Base-by-base conservation (phyloP, 2,113 vertebrate species). In the Bettongia penicillata region DNA sequence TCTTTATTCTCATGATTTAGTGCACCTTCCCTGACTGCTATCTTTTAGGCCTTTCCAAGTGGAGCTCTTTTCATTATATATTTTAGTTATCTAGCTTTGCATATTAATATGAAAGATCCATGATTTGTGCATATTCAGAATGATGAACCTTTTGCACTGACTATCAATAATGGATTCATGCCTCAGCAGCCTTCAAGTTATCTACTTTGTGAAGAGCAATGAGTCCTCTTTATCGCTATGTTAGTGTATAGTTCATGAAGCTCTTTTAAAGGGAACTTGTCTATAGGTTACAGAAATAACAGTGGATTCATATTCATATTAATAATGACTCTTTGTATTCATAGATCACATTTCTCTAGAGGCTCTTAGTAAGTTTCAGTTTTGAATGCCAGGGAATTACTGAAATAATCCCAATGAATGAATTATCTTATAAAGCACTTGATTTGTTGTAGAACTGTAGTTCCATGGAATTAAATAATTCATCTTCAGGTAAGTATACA, bases 281-380 rank as follows among this genome's bases (percentile, higher is more conserved):
- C 2, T 49, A 8, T 55, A 92, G 9, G 22, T 89, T n/a, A 84
- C 31, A 47, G 23, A 92, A 37, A 1, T 31, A 22, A 53, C 93
- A n/a, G 24, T 48, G 61, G 94, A 50, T 92, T 94, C 51, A 77
- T 92, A 50, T 55, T 24, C 14, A 48, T 89, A 3, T 47, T n/a
- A 57, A 48, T 90, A 93, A 90, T 48, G 93, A 49, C 43, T 51
- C 28, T 90, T 95, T 25, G 43, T 37, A 48, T 93, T 92, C 49
- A 43, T 90, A 8, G 84, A 50, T 91, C 49, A 49, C 55, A 53
- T 95, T 97, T 57, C 61, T 50, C 28, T 43, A 93, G 24, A 91
- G 47, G 94, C 51, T 9, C 2, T 96, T 28, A 92, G 10, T 28
- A 91, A 61, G 93, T 93, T 50, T 89, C 48, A 53, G 11, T 94